Percentiles rank a stretch among this genome's conserved stretches.
Evolutionary conservation across 2,113 vertebrate species (phyloP).

Genomic region (Danio rerio): DNA sequence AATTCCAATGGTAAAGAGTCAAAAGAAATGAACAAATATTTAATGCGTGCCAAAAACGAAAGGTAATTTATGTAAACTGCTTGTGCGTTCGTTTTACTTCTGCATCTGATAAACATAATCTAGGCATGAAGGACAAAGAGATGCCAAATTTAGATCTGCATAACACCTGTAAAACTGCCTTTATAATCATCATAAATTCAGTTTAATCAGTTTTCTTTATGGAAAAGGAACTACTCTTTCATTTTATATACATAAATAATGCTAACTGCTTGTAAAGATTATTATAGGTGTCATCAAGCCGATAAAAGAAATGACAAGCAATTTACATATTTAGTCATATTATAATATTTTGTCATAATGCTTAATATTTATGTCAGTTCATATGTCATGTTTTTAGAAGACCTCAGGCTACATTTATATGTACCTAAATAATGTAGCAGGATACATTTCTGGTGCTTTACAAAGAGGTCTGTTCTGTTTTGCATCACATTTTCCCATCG

Average conservation of each 20-base stretch:
- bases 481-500: too few relatives aligned
- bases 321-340: background rate
- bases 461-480: background rate
- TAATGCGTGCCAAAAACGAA: background rate
- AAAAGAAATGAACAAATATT: too few relatives aligned
- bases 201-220: background rate
- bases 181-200: background rate
- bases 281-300: background rate
- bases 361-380: too few relatives aligned
- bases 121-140: background rate
- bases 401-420: background rate
- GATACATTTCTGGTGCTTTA: background rate
- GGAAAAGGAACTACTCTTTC: background rate
- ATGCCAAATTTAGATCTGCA: background rate
- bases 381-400: too few relatives aligned
- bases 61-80: background rate
- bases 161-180: too few relatives aligned
- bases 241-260: background rate
- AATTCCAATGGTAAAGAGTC: too few relatives aligned
- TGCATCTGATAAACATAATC: background rate
- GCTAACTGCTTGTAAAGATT: background rate
- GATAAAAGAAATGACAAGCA: background rate
- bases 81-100: background rate
- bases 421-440: background rate
- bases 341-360: too few relatives aligned